A percentile compares a stretch with the other conserved stretches of the same genome.
Evolutionary conservation across 2,797 vertebrate species (phyloP).

Genomic region (Psittacula echo): DNA sequence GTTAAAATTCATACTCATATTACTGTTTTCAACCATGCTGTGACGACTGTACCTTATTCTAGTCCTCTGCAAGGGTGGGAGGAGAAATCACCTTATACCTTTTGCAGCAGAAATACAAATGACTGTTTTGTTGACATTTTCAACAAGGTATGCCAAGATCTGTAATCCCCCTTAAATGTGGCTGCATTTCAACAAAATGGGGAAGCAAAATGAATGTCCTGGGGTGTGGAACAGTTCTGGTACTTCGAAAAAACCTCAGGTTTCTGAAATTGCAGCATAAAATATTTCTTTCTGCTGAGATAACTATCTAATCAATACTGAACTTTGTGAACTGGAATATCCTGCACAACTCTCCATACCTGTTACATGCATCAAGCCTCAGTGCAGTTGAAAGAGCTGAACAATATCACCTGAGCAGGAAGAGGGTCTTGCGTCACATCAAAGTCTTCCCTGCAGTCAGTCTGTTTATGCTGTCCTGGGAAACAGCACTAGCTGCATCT

Average conservation of each 20-base stretch:
- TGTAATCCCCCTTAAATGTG: not conserved
- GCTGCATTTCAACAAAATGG: not conserved
- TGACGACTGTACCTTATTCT: not conserved
- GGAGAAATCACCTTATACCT: not conserved
- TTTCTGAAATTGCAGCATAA: not conserved
- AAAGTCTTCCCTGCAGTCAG: not conserved
- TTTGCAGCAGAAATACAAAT: not conserved
- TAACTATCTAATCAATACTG: not conserved
- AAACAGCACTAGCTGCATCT: not conserved
- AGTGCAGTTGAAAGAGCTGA: not conserved
- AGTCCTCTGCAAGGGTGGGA: not conserved
- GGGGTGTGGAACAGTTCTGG: not conserved
- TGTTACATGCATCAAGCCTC: not conserved
- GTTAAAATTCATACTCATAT: not conserved
- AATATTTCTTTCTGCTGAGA: not conserved
- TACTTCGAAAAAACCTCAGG: not conserved
- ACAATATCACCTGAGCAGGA: not conserved
- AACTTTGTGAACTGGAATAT: not conserved
- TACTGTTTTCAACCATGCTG: not conserved
- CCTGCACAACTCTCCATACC: not conserved
- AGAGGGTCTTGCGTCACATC: not conserved
- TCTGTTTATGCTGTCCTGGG: not conserved
- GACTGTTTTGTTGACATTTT: not conserved
- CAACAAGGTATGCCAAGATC: not conserved
- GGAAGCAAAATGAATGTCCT: not conserved